A percentile compares a stretch with the other conserved stretches of the same genome.
These are phyloP conservation scores for Anoplophora glabripennis DNA, from an alignment of 1,140 invertebrate genomes.

Conservation along the genomic window DNA sequence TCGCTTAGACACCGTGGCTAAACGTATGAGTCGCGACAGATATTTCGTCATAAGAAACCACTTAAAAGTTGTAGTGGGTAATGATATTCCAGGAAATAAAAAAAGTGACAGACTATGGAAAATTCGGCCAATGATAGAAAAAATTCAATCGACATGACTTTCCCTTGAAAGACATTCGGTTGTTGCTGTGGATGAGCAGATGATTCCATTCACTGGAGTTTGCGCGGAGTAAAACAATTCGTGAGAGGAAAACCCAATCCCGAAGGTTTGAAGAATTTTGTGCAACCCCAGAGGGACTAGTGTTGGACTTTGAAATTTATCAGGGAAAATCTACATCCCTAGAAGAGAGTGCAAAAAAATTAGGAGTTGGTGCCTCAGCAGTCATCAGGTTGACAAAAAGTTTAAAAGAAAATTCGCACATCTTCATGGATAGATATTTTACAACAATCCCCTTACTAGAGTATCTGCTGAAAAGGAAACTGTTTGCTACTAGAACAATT, in stretches of 20 bases:
- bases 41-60: too few relatives aligned
- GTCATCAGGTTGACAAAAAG: constrained; percentile 17
- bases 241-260: constrained; percentile 26
- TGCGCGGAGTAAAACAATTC: constrained; percentile 21
- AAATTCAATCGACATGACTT: constrained; percentile 10
- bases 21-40: not conserved
- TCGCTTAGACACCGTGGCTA: constrained; percentile 1
- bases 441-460: constrained; percentile 20
- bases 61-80: too few relatives aligned
- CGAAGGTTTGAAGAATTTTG: constrained; percentile 22
- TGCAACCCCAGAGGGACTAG: constrained; percentile 16
- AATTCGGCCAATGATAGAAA: constrained; percentile 9
- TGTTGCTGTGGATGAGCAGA: constrained; percentile 23
- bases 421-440: constrained; percentile 23
- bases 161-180: constrained; percentile 1
- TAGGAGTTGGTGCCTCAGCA: constrained; percentile 19
- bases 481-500: constrained; percentile 9
- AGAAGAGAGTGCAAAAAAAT: not conserved
- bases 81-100: too few relatives aligned
- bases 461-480: constrained; percentile 13
- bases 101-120: constrained; percentile 7
- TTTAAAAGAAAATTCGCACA: constrained; percentile 10
- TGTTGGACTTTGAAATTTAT: constrained; percentile 32
- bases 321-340: constrained; percentile 14
- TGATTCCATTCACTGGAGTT: constrained; percentile 22